Conservation (phyloP, 2,888 invertebrate genomes). For the Sipunculus nudus region DNA sequence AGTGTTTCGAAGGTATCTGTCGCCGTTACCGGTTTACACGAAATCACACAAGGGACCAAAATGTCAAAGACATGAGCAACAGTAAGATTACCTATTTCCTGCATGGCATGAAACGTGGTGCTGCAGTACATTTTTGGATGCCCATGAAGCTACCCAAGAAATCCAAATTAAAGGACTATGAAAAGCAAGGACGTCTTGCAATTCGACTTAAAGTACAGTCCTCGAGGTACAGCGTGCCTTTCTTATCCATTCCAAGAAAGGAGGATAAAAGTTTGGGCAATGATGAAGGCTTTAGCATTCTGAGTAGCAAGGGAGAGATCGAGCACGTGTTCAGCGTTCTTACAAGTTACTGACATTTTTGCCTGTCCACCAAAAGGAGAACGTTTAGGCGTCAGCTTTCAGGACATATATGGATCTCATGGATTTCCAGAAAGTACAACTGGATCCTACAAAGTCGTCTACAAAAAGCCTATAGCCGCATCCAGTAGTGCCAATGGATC, state of each 20-base stretch:
- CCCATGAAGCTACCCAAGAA: conserved; percentile 34
- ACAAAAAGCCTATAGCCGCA: too few relatives aligned
- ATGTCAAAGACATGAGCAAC: not conserved
- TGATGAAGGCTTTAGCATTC: too few relatives aligned
- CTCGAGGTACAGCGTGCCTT: not conserved
- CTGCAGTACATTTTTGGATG: not conserved
- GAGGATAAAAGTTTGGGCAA: too few relatives aligned
- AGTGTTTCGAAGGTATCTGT: conserved; percentile 52
- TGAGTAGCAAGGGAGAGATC: too few relatives aligned
- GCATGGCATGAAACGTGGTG: not conserved
- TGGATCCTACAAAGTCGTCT: too few relatives aligned
- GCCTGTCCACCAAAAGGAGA: too few relatives aligned
- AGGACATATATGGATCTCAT: too few relatives aligned
- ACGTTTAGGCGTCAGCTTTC: too few relatives aligned
- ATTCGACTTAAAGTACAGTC: conserved; percentile 11
- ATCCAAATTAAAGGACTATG: conserved; percentile 34
- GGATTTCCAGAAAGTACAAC: too few relatives aligned
- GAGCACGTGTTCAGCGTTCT: too few relatives aligned
- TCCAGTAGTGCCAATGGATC: too few relatives aligned
- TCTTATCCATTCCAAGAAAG: conserved; percentile 7
- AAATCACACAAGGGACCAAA: conserved; percentile 16
- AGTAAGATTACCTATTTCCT: not conserved
- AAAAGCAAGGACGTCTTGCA: conserved; percentile 36
- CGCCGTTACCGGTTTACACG: conserved; percentile 29
- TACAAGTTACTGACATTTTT: too few relatives aligned